These are phyloP conservation scores for Rhabdomys dilectus DNA, from an alignment of 2,113 vertebrate species.

Conservation along the genomic window DNA sequence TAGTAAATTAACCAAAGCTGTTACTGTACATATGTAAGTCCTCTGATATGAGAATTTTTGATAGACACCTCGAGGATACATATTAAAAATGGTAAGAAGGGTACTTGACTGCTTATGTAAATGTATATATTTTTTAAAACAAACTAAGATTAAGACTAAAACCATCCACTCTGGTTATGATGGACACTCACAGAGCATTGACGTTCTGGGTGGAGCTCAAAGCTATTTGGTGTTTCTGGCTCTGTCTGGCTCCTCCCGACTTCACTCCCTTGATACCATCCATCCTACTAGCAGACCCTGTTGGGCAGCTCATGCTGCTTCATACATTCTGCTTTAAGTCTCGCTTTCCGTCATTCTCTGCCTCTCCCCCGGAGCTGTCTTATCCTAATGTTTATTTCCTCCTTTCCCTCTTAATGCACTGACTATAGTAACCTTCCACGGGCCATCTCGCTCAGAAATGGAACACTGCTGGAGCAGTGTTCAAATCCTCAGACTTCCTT, in stretches of 20 bases:
- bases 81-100: constrained; percentile 79
- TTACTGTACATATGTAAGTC: constrained; percentile 76
- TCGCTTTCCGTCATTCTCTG: background rate
- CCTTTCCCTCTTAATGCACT: background rate
- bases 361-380: background rate
- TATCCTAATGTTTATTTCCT: background rate
- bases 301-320: background rate
- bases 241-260: background rate
- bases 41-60: constrained; percentile 71
- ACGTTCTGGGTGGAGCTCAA: background rate
- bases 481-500: background rate
- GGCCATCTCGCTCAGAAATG: background rate
- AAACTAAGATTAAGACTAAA: constrained; percentile 65
- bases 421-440: background rate
- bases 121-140: constrained; percentile 67
- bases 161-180: background rate
- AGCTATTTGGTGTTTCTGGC: background rate
- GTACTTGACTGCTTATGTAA: constrained; percentile 77
- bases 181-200: background rate
- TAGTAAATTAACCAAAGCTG: constrained; percentile 79
- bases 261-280: background rate
- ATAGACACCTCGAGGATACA: constrained; percentile 67
- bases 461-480: constrained; percentile 43
- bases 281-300: background rate
- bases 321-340: rapidly evolving